Base-by-base conservation (phyloP, 2,113 vertebrate genomes). In the Dunckerocampus dactyliophorus region DNA sequence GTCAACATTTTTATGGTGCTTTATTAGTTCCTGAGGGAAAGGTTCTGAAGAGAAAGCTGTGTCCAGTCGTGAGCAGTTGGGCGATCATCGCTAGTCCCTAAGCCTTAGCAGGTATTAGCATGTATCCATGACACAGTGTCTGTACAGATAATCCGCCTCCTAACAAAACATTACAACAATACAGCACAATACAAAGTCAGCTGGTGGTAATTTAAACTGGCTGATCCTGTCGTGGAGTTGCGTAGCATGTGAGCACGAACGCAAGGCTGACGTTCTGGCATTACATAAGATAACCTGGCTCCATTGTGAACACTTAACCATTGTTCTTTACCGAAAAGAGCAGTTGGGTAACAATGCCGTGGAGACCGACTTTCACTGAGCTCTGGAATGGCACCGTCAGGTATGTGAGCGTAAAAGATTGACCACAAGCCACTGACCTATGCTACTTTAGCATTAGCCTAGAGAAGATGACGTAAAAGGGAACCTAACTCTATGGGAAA, bases 241-340 rank as follows among this genome's bases (percentile, higher is more conserved):
- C 6, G 1, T 39, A 62, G 61, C 66, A 19, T 68, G 64, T 74
- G 74, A 79, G 80, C 82, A 65, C 49, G 67, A 79, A 75, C 46
- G 1, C 3, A 22, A 62, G 4, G 1, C 22, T 59, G 45, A n/a
- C 22, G 45, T 24, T 47, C 17, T 31, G 58, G 31, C 24, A 48
- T 31, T 19, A 31, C 46, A 47, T 34, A 17, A n/a, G 16, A 42
- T 13, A 43, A 43, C 34, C 37, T 15, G 47, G 21, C 65, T 72
- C 69, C 48, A 66, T 72, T 85, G 66, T 79, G 22, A 74, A 66
- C 63, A 17, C 24, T 47, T 50, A 46, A 65, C 49, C 63, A 71
- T 82, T 84, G 72, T 79, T 63, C 59, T 63, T 28, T 16, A 42
- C 72, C 3, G 43, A 51, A 67, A 63, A 72, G 71, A 1, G 24